Evolutionary conservation across 2,113 vertebrate genomes (phyloP), one percentile per base, ranked within the genome.

Genomic region (Gorsachius goisagi): DNA sequence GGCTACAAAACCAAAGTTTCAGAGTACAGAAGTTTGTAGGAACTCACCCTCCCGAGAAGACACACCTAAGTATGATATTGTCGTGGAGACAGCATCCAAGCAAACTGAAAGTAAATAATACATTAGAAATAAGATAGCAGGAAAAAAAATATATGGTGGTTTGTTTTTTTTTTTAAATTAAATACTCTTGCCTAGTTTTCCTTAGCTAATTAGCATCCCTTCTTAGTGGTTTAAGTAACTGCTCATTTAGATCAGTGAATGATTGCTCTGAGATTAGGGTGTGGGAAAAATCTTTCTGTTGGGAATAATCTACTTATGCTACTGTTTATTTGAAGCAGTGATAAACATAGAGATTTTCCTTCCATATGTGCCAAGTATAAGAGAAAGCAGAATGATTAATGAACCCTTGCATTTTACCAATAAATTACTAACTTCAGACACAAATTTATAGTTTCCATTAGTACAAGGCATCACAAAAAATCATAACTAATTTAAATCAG

Each of bases 161-260:
- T 5, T 16, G 39, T 17, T 60, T 23, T 58, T 71, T 73, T 72
- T 71, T 92, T 53, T 1, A 9, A 96, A 97, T 97, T 96, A 97
- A 98, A 97, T 84, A 97, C 90, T 97, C 90, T 97, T 95, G 96
- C 97, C 93, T 90, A 95, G 97, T 97, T 98, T 98, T 98, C 96
- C 95, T 97, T 96, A 87, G 97, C 98, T 99, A 99, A 99, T 99
- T 99, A 99, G 96, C 98, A 98, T 98, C 98, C 96, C 95, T 98
- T 98, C 97, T 97, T 97, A 98, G 98, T 73, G 95, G 97, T 98
- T 98, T 98, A 99, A 99, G 98, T 99, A 99, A 99, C 98, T 99
- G 98, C 98, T 99, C 98, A 98, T 99, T 99, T 98, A 99, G 98
- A 98, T 97, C 95, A 97, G 97, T 99, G 98, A 99, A 98, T 98